These are phyloP conservation scores for Cyprinodon tularosa DNA, from an alignment of 2,113 vertebrate genomes.

Conservation along the genomic window DNA sequence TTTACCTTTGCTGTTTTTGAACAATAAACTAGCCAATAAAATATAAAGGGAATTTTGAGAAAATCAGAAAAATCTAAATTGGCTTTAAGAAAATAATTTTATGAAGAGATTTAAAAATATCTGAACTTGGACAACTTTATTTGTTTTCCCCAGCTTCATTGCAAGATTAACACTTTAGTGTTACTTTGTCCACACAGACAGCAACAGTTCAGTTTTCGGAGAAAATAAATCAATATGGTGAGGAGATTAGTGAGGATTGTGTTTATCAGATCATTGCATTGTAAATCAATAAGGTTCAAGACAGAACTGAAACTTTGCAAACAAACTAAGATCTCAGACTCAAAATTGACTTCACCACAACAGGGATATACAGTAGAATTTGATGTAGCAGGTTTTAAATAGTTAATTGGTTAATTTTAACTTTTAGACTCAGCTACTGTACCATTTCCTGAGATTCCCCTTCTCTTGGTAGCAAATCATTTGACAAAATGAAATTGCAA, in stretches of 20 bases:
- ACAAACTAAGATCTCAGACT: background rate
- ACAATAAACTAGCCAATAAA: background rate
- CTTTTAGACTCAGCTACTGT: conserved; percentile 5
- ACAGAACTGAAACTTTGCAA: background rate
- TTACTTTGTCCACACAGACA: background rate
- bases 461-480: conserved; percentile 29
- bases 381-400: conserved; percentile 9
- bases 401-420: conserved; percentile 28
- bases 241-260: conserved; percentile 13
- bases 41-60: background rate
- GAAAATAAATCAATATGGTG: background rate
- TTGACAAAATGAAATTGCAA: conserved; percentile 29
- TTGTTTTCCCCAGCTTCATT: background rate
- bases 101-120: background rate
- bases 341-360: background rate
- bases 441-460: conserved; percentile 12
- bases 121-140: background rate
- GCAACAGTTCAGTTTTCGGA: conserved; percentile 12
- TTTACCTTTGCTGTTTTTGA: background rate
- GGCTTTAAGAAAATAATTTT: background rate
- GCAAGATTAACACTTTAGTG: conserved; percentile 1
- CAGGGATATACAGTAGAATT: background rate
- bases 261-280: background rate
- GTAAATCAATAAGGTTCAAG: background rate
- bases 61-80: background rate